Percentiles rank a stretch among this genome's conserved stretches.
Evolutionary conservation across 2,797 vertebrate species (phyloP).

Genomic region (Argentina silus): DNA sequence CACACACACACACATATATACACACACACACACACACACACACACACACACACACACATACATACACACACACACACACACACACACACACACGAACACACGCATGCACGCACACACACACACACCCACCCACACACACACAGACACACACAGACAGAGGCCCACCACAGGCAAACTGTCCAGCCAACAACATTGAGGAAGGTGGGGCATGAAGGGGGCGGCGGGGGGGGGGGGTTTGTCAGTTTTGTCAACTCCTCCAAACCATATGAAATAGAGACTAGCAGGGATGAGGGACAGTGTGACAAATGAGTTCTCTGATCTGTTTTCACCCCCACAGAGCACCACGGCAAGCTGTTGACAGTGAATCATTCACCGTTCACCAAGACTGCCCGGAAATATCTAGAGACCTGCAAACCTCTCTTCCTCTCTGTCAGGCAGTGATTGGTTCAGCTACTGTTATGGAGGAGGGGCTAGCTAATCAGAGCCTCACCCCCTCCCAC

Average conservation of each 20-base stretch:
- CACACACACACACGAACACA: neutral
- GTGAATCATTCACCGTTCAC: neutral
- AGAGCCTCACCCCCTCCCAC: too few species aligned
- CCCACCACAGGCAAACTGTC: neutral
- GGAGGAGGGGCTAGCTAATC: too few species aligned
- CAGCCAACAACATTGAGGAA: too few species aligned
- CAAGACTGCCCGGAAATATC: neutral
- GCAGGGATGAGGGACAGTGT: neutral
- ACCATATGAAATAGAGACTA: neutral
- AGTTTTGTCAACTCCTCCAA: neutral
- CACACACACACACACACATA: neutral
- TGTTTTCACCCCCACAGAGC: neutral
- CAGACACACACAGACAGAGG: neutral
- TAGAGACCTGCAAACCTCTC: too few species aligned
- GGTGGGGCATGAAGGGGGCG: too few species aligned
- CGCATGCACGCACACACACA: neutral
- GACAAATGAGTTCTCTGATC: neutral
- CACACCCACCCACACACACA: neutral
- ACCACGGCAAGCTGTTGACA: too few species aligned
- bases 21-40: neutral
- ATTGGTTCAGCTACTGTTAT: too few species aligned
- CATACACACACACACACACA: neutral
- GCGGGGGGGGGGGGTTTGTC: neutral
- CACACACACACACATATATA: neutral
- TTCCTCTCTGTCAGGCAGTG: too few species aligned